A percentile compares a stretch with the other conserved stretches of the same genome.
Evolutionary conservation across 2,888 invertebrate genomes (phyloP).

Genomic region (Eupsilia transversa): DNA sequence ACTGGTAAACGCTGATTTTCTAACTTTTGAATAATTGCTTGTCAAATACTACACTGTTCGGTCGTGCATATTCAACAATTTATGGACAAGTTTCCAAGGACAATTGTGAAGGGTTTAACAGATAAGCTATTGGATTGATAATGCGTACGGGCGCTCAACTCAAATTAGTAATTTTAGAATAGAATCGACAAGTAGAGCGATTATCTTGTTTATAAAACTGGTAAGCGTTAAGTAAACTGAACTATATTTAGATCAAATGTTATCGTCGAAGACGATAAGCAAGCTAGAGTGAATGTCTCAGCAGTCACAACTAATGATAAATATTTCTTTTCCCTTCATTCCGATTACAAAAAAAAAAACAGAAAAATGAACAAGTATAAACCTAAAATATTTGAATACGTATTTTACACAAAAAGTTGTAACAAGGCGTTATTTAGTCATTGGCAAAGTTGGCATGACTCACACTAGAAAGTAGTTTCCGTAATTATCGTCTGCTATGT

Average conservation of each 20-base stretch:
- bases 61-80: slow-evolving; percentile 69
- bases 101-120: slow-evolving; percentile 81
- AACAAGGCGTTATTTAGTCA: slow-evolving; percentile 55
- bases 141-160: slow-evolving; percentile 62
- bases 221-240: slow-evolving; percentile 49
- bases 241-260: slow-evolving; percentile 61
- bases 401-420: slow-evolving; percentile 44
- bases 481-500: slow-evolving; percentile 63
- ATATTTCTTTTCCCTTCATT: slow-evolving; percentile 29
- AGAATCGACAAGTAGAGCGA: slow-evolving; percentile 47
- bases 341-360: slow-evolving; percentile 4
- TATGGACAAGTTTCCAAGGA: slow-evolving; percentile 79
- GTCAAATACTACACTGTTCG: slow-evolving; percentile 57
- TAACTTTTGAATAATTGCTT: slow-evolving; percentile 65
- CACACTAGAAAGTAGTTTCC: slow-evolving; percentile 71
- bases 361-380: slow-evolving; percentile 26
- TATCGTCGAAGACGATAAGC: slow-evolving; percentile 65
- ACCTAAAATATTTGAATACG: slow-evolving; percentile 31
- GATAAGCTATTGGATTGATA: slow-evolving; percentile 70
- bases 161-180: slow-evolving; percentile 33
- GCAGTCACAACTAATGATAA: slow-evolving; percentile 20
- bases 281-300: slow-evolving; percentile 37
- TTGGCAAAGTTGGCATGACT: slow-evolving; percentile 63
- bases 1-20: slow-evolving; percentile 59
- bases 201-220: slow-evolving; percentile 53